Evolutionary conservation across 1,140 invertebrate species (phyloP), one percentile per base, ranked within the genome.

Genomic region (Tribolium castaneum): DNA sequence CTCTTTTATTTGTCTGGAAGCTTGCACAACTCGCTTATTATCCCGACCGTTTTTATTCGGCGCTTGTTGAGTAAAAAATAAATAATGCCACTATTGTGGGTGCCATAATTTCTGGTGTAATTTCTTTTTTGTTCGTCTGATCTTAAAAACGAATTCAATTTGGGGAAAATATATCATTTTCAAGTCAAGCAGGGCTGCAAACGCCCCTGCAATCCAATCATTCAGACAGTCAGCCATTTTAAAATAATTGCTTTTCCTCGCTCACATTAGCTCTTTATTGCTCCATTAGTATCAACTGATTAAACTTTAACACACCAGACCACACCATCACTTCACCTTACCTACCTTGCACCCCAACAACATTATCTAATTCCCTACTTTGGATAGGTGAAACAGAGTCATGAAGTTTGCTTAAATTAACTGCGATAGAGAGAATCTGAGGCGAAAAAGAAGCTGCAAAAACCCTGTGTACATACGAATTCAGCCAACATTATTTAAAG

Each of bases 241-340:
- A 59, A 72, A 72, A 49, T 72, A 50, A 51, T 72, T 72, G 70
- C 70, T 45, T 72, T 62, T 45, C 39, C 35, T 16, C 39, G 39
- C 70, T 49, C 39, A 72, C 54, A 59, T 59, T 59, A 59, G 54
- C 54, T 59, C 54, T 59, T 59, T 59, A 59, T 25, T 59, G 54
- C 54, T 59, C 54, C 54, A 59, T 59, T 59, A 59, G 54, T 59
- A 59, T 59, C 22, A 59, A 59, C 39, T 45, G 39, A 45, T 45
- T 45, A 45, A 45, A 45, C 54, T 59, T 59, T 59, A 59, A 59
- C 22, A 25, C 54, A 30, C 16, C 54, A 30, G n/a, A 59, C 54
- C 54, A 30, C 54, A 59, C 54, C 22, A 59, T 59, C 54, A 59
- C 16, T 59, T 59, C 54, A 59, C 22, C 54, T 59, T 14, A 52